Evolutionary conservation across 2,113 vertebrate genomes (phyloP).

Genomic region (Baryphthengus martii): DNA sequence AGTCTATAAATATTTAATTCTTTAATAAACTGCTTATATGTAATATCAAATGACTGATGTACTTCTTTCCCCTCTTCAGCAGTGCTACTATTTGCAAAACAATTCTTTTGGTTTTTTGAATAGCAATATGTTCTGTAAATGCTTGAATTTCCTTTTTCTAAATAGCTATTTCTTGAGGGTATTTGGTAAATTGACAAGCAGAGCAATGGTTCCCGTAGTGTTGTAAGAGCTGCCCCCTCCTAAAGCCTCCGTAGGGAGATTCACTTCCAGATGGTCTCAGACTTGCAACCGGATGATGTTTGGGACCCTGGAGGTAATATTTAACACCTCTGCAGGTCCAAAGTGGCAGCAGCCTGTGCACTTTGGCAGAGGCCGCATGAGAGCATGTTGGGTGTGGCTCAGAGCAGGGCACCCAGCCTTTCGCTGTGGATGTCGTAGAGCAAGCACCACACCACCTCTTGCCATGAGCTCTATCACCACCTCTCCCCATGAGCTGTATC

Average conservation of each 20-base stretch:
- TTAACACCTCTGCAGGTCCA: neutral
- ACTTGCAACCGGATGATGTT: neutral
- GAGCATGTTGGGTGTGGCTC: neutral
- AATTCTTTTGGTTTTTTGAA: constrained; percentile 66
- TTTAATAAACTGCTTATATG: constrained; percentile 81
- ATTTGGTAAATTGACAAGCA: constrained; percentile 54
- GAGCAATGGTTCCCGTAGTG: neutral
- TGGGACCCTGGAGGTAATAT: neutral
- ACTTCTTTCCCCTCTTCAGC: constrained; percentile 67
- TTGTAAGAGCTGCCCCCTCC: neutral
- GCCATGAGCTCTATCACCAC: neutral
- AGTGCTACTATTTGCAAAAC: constrained; percentile 74
- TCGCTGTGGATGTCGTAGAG: rapidly evolving
- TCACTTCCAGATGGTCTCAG: neutral
- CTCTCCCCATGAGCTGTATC: neutral
- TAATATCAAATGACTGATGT: constrained; percentile 78
- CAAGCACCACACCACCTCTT: neutral
- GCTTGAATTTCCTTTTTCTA: constrained; percentile 69
- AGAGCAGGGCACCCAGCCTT: neutral
- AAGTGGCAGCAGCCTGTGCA: neutral
- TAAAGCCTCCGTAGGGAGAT: neutral
- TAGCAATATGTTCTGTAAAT: constrained; percentile 69
- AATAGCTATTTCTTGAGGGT: constrained; percentile 65
- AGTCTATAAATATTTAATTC: constrained; percentile 83
- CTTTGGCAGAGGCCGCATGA: neutral